phyloP scores from a whole-genome alignment of 1,140 invertebrate species.

The Leucophenga varia region DNA sequence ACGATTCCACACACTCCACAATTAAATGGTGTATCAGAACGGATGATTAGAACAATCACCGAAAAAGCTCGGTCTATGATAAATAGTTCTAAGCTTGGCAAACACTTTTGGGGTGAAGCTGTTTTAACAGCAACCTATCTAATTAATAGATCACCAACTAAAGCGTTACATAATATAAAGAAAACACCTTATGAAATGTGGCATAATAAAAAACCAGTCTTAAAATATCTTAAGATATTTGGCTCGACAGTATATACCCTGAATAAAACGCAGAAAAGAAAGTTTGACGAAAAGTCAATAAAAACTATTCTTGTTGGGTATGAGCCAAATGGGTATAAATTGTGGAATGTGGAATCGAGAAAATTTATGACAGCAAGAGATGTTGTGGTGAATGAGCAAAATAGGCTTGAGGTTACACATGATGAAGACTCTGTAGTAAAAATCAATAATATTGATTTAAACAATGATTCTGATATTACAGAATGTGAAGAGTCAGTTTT shows the following conservation, averaged over 20 bases:
- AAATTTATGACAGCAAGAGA: slow-evolving; percentile 50
- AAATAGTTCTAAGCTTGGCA: slow-evolving; percentile 31
- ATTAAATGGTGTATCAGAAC: slow-evolving; percentile 59
- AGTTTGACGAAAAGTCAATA: slow-evolving; percentile 55
- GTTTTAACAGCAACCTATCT: slow-evolving; percentile 53
- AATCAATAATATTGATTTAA: slow-evolving; percentile 3
- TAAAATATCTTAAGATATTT: too few relatives aligned
- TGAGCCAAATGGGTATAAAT: slow-evolving; percentile 56
- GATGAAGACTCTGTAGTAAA: slow-evolving; percentile 10
- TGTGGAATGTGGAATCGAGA: slow-evolving; percentile 36
- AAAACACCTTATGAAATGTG: slow-evolving; percentile 58
- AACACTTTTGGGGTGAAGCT: slow-evolving; percentile 53
- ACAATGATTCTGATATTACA: slow-evolving; percentile 7
- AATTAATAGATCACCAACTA: slow-evolving; percentile 56
- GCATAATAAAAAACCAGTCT: too few relatives aligned
- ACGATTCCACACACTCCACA: too few relatives aligned
- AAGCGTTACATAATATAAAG: slow-evolving; percentile 29
- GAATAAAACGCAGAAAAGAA: slow-evolving; percentile 51
- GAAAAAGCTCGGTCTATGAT: slow-evolving; percentile 56
- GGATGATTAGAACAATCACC: slow-evolving; percentile 56
- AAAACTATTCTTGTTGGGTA: slow-evolving; percentile 56
- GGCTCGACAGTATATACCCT: slow-evolving; percentile 54
- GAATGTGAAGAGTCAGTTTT: slow-evolving; percentile 12
- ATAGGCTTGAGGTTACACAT: slow-evolving; percentile 33
- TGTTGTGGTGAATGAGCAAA: slow-evolving; percentile 57